Evolutionary conservation across 2,797 vertebrate species (phyloP), one percentile per base, ranked within the genome.

Genomic region (Danio choprae): DNA sequence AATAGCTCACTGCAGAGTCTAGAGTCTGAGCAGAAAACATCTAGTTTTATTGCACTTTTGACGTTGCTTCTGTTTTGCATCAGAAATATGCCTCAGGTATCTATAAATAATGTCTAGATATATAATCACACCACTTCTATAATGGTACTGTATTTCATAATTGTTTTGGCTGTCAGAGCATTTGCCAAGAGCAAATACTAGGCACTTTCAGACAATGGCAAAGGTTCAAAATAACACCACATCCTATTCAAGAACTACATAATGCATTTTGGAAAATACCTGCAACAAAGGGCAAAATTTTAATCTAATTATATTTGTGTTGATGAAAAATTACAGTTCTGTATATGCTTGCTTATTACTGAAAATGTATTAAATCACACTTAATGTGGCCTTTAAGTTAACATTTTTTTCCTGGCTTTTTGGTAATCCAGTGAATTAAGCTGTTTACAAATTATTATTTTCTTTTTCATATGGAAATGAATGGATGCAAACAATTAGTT

Each of bases 161-260:
- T 44, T 40, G 64, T 43, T 70, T 78, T 50, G 44, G 58, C 56
- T 70, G 55, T 12, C 4, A 7, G 53, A 7, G 40, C 7, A 46
- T 67, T 56, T 46, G 74, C 74, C 41, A 65, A 67, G 50, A 77
- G 62, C 15, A n/a, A 63, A 77, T 43, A 38, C 20, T 40, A 56
- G 56, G 16, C 11, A 75, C 15, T 59, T 77, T 69, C 41, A 59
- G 44, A 68, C 41, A 50, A 60, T 43, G 18, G 55, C 76, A 60
- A 60, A 51, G 36, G 63, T 56, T 68, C 22, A 77, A 67, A 58
- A 58, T 41, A 76, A n/a, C 64, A 77, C 53, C 10, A 9, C 6
- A 43, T 60, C 5, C 5, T 51, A 22, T 67, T 59, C 58, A 13
- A 68, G 11, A 5, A 56, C 38, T 10, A 71, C 2, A 13, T 55